Base-by-base conservation (phyloP, 2,888 invertebrate species). In the Plusia festucae region DNA sequence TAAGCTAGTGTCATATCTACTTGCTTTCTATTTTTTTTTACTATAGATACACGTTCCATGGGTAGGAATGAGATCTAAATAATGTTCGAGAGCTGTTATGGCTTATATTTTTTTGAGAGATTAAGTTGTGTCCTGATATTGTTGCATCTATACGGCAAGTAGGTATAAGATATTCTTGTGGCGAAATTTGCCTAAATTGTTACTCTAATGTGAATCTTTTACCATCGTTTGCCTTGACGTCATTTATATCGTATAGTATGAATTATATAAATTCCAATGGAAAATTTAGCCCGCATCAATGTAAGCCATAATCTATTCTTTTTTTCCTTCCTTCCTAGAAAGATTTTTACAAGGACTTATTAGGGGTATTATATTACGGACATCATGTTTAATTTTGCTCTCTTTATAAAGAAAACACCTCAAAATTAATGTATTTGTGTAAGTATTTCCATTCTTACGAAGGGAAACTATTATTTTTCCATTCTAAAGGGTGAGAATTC, bases 351-450 rank as follows among this genome's bases (percentile, higher is more conserved):
- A n/a, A n/a, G n/a, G n/a, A n/a, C n/a, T n/a, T n/a, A n/a, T n/a
- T n/a, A n/a, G n/a, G n/a, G n/a, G n/a, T n/a, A 68, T 65, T 80
- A 80, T 78, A 34, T 80, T 80, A 58, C 65, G 56, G 15, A 5
- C 15, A 40, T 40, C n/a, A n/a, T 40, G 40, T 15, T 2, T 40
- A 40, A 40, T 40, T 15, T 40, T 15, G 32, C 27, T 7, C 6
- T 27, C 1, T 27, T 27, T 27, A 5, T 27, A 7, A 27, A 27
- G 27, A 7, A n/a, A n/a, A 27, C 27, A 27, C 27, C 27, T 27
- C 27, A 7, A 5, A 27, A 27, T 27, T 7, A 27, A 7, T 27
- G 27, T 27, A 27, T 8, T 7, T 24, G n/a, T 24, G 24, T 24
- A 27, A 27, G 4, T 7, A 27, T 27, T 27, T 27, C 27, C 27